Evolutionary conservation across 2,888 invertebrate species (phyloP).

Genomic region (Erebia ligea): DNA sequence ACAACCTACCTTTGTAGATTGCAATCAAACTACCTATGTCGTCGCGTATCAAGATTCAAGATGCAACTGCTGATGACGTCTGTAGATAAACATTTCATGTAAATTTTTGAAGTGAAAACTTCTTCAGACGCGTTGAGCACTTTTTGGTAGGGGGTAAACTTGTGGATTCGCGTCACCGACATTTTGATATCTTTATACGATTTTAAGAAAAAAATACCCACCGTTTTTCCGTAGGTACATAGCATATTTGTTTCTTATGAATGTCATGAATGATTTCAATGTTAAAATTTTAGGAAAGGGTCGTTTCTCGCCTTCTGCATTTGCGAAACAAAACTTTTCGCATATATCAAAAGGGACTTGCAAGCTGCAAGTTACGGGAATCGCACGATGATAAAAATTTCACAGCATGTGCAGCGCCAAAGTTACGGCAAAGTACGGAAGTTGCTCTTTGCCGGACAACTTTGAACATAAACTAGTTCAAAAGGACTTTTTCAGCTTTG

Average conservation of each 20-base stretch:
- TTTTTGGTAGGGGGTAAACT: no score
- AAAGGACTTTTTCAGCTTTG: not conserved
- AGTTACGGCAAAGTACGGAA: constrained; percentile 33
- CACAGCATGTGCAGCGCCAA: constrained; percentile 44
- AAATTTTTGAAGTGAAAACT: no score
- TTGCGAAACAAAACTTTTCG: constrained; percentile 49
- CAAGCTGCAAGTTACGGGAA: constrained; percentile 30
- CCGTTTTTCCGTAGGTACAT: no score
- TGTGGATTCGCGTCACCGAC: no score
- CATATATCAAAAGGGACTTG: constrained; percentile 56
- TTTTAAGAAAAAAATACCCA: no score
- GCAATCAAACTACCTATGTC: not conserved
- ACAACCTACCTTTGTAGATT: not conserved
- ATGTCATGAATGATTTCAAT: not conserved
- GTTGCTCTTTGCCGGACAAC: constrained; percentile 26
- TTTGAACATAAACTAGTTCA: constrained; percentile 1
- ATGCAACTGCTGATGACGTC: not conserved
- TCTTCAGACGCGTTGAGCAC: no score
- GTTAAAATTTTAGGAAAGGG: constrained; percentile 6
- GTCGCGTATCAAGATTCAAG: no score
- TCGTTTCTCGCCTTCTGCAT: not conserved
- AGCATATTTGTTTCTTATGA: no score
- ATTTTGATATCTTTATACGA: no score
- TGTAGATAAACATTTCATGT: not conserved
- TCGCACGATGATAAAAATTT: constrained; percentile 57